These are phyloP conservation scores for Drosophila varians DNA, from an alignment of 1,140 invertebrate genomes.

Conservation along the genomic window DNA sequence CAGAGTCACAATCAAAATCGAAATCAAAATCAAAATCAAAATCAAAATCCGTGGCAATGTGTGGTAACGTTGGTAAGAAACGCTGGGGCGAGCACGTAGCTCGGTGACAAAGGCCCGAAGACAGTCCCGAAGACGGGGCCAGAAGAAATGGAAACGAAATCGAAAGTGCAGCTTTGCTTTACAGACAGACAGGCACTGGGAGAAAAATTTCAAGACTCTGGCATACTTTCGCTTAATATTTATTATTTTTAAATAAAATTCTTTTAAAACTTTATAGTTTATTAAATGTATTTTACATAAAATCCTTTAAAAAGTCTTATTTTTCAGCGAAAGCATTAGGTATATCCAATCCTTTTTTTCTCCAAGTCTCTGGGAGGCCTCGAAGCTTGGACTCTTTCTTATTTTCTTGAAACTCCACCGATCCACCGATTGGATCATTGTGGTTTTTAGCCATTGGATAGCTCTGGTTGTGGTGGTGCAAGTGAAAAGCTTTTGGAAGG, in stretches of 20 bases:
- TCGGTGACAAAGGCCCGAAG: constrained; percentile 31
- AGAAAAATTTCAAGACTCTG: too few species aligned
- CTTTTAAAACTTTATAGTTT: neutral
- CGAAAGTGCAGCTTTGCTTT: constrained; percentile 31
- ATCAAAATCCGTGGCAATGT: neutral
- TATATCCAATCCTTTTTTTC: too few species aligned
- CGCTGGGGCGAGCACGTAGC: constrained; percentile 36
- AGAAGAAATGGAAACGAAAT: constrained; percentile 38
- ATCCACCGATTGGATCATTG: neutral
- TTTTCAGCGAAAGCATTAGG: too few species aligned
- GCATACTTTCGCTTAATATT: too few species aligned
- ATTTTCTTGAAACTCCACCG: neutral
- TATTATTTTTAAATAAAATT: too few species aligned
- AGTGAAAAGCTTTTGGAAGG: constrained; percentile 37
- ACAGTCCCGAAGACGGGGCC: constrained; percentile 9
- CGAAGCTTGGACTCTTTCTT: constrained; percentile 12
- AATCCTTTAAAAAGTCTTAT: neutral
- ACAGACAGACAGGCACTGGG: neutral
- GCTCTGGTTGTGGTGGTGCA: neutral
- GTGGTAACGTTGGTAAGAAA: constrained; percentile 2
- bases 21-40: neutral
- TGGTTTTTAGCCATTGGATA: neutral
- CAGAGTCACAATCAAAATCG: neutral
- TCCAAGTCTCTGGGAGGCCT: constrained; percentile 2
- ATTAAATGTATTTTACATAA: too few species aligned